Conservation (phyloP, 2,113 vertebrate genomes). For the Psilopsiagon aurifrons region DNA sequence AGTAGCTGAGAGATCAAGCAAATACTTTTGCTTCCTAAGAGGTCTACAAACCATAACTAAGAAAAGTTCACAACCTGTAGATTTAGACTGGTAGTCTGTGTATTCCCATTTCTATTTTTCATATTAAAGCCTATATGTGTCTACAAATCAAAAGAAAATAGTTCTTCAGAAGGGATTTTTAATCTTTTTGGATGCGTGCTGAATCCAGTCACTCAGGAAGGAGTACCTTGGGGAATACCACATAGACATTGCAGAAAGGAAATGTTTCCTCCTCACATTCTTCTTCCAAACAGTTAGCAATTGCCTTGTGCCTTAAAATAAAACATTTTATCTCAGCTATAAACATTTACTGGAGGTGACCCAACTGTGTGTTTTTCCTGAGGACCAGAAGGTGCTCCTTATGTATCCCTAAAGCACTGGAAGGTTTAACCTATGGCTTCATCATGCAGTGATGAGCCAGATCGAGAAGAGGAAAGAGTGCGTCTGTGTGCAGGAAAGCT, state of each 20-base stretch:
- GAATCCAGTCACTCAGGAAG: neutral
- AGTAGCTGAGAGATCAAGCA: neutral
- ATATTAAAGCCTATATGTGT: neutral
- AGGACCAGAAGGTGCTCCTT: neutral
- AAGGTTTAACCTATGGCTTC: conserved; percentile 27
- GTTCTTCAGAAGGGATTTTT: neutral
- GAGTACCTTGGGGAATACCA: neutral
- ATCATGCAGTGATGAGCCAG: neutral
- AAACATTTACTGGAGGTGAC: conserved; percentile 19
- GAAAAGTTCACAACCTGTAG: neutral
- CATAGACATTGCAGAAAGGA: neutral
- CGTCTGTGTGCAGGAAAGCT: neutral
- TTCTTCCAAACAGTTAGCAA: conserved; percentile 7
- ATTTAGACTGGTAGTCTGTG: neutral
- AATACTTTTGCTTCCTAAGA: neutral
- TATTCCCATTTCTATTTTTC: neutral
- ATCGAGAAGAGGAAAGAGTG: neutral
- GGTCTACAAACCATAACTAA: neutral
- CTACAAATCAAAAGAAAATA: neutral
- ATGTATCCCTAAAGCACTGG: neutral
- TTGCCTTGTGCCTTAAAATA: conserved; percentile 12
- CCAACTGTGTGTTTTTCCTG: neutral
- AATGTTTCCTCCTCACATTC: neutral
- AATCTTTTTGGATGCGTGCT: neutral
- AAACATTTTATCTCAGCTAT: conserved; percentile 11